These are phyloP conservation scores for Tachysurus vachellii DNA, from an alignment of 2,113 vertebrate genomes.

Conservation along the genomic window DNA sequence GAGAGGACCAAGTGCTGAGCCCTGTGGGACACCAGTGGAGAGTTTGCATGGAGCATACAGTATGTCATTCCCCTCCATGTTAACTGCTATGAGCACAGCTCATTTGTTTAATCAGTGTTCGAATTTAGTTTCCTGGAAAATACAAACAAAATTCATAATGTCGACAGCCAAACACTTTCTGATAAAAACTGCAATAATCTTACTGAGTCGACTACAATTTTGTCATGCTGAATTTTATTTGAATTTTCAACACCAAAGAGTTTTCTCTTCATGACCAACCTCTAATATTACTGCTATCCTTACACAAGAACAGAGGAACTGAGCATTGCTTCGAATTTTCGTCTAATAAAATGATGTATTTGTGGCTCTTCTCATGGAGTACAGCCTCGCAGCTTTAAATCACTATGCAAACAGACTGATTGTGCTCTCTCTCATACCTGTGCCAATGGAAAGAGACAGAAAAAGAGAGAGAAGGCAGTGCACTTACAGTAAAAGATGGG, in stretches of 20 bases:
- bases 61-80: too few relatives aligned
- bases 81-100: too few relatives aligned
- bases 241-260: background rate
- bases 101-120: background rate
- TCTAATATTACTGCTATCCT: background rate
- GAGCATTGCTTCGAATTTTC: background rate
- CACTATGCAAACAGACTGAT: background rate
- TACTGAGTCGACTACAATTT: background rate
- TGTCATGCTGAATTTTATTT: background rate
- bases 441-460: background rate
- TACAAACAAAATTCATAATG: background rate
- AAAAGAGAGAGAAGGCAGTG: slow-evolving; percentile 7
- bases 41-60: too few relatives aligned
- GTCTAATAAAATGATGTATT: slow-evolving; percentile 1
- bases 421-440: background rate
- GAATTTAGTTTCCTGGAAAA: background rate
- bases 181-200: background rate
- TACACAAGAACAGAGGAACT: background rate
- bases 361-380: background rate
- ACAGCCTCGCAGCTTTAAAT: slow-evolving; percentile 1
- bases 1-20: too few relatives aligned
- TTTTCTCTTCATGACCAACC: background rate
- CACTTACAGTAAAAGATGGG: slow-evolving; percentile 32
- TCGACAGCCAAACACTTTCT: background rate
- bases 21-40: too few relatives aligned